Evolutionary conservation across 2,113 vertebrate genomes (phyloP), one percentile per base, ranked within the genome.

Genomic region (Gallinago paraguaiae): DNA sequence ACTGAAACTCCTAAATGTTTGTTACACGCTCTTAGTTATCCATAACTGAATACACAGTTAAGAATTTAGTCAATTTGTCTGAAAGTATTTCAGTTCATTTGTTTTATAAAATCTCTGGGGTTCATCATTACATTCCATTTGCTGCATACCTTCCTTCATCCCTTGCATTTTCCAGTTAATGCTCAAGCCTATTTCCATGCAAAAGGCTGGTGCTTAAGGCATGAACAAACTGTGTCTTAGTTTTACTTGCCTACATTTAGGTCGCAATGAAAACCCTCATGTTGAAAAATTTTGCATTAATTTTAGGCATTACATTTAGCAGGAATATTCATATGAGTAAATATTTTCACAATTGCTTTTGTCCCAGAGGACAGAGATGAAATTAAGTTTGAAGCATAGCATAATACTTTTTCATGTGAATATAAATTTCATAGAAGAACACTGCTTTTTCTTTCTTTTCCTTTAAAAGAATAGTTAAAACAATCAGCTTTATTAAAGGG

Each of bases 331-430:
- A 87, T 85, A 24, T 10, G 18, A 77, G 70, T 65, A 93, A 87
- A 91, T 94, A 72, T 88, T 97, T 92, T 85, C 51, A 70, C 50
- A 88, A 78, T 86, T 91, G 16, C 30, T 54, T 77, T 77, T 86
- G 68, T 92, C 76, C 63, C 59, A 80, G 67, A 69, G 45, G 88
- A 57, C 5, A 60, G 54, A 65, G 17, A 57, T 8, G 1, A 80
- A 93, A 90, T 82, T 3, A 60, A 90, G n/a, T 72, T 77, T 65
- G 67, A 80, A 61, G 11, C 31, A 43, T 75, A 59, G 68, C 79
- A 27, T 14, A 67, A 50, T 53, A 6, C 18, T 82, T 87, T 85
- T 61, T 57, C 19, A 24, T 57, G 6, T 69, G 48, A 82, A 65
- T 65, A 54, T 50, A 48, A 51, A 65, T 60, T 69, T 68, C 17